Percentiles rank a stretch among this genome's conserved stretches.
phyloP scores from a whole-genome alignment of 2,888 invertebrate species.

The Chrysomela aeneicollis region DNA sequence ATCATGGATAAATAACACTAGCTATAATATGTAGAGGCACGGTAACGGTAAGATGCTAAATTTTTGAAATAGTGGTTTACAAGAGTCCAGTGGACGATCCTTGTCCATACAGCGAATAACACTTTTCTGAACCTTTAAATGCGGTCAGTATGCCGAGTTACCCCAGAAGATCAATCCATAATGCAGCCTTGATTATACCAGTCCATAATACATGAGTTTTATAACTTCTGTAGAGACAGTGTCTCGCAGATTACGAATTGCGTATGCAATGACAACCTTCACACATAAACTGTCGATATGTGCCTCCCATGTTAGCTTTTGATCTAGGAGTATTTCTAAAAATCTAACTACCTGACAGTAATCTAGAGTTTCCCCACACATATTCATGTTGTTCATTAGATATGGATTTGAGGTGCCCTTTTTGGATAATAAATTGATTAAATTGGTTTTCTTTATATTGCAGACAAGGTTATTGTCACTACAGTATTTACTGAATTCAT shows the following conservation, averaged over 20 bases:
- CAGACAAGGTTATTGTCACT: background rate
- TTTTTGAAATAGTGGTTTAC: constrained; percentile 2
- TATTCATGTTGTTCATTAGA: constrained; percentile 3
- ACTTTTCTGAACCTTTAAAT: no score
- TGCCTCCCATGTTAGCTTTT: no score
- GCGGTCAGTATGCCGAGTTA: no score
- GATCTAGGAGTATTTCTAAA: no score
- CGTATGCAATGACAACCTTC: background rate
- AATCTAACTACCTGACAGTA: no score
- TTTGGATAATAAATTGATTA: background rate
- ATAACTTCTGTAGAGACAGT: constrained; percentile 7
- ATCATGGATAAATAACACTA: no score
- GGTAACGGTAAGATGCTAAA: background rate
- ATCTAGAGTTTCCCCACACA: background rate
- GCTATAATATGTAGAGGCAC: background rate
- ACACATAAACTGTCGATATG: constrained; percentile 13
- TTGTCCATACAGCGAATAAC: no score
- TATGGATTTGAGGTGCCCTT: background rate
- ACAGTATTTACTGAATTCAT: no score
- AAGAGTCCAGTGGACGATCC: constrained; percentile 9
- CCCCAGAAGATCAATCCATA: no score
- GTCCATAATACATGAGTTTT: constrained; percentile 6
- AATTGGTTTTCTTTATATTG: background rate
- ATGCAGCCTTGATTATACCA: constrained; percentile 12
- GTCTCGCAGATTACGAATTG: constrained; percentile 11